Base-by-base conservation (phyloP, 2,888 invertebrate species). In the Acronicta leporina region DNA sequence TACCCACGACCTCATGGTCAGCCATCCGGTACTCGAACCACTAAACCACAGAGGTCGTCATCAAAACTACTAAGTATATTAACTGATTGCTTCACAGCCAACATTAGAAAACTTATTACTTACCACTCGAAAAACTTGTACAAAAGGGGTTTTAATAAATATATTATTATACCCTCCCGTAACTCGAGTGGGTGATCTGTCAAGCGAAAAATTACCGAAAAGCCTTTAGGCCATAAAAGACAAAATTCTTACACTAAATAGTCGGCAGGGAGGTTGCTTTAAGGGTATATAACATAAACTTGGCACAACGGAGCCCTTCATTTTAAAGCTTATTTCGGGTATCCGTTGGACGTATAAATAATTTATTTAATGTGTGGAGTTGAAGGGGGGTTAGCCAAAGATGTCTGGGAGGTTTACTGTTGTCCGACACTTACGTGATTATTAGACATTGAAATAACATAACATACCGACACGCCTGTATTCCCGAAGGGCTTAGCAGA, bases 131-230 rank as follows among this genome's bases (percentile, higher is more conserved):
- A 13, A 13, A 9, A 14, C 35, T 55, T 25, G 30, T 45, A 68
- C 54, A n/a, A n/a, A n/a, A n/a, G n/a, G 42, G 55, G 55, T 63
- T 61, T 43, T 52, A 60, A 54, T 57, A 56, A 67, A 54, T 59
- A n/a, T n/a, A n/a, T n/a, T n/a, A 44, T 30, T 35, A 57, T 51
- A 40, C 38, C 52, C 65, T 27, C 44, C 10, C 51, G 51, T 51
- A 54, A 53, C 70, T 62, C 62, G 58, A 60, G 60, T 68, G 65
- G 63, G 71, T 52, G 75, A 80, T 79, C 71, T 76, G 73, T 82
- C 85, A 82, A 54, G 69, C 80, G 81, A 81, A 81, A 82, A 83
- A 81, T 83, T 78, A 81, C 77, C 64, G 51, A 62, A 63, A 71
- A 68, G 68, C 67, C 79, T 73, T 77, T 69, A 48, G 25, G 72